Evolutionary conservation across 35 echinoderm and acorn worm genomes (phyloP).

Genomic region (Apostichopus parvimensis): DNA sequence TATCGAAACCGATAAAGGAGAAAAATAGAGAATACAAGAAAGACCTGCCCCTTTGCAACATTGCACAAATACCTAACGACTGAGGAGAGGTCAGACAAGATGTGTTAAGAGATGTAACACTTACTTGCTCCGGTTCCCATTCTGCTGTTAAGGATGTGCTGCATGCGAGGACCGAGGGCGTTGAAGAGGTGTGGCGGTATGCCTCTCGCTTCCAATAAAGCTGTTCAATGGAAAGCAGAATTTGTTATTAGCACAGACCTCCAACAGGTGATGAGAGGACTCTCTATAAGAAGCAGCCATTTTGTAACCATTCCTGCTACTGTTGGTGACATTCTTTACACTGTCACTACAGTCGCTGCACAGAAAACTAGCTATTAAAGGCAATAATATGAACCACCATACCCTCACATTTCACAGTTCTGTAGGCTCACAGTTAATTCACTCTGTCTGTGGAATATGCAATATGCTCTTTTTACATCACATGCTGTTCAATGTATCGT

Average conservation of each 20-base stretch:
- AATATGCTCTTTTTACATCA: background rate
- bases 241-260: background rate
- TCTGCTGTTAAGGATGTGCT: conserved; percentile 95
- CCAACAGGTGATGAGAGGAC: background rate
- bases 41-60: too few relatives aligned
- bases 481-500: background rate
- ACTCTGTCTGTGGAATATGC: background rate
- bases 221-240: conserved; percentile 40
- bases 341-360: background rate
- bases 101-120: conserved; percentile 1
- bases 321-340: background rate
- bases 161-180: conserved; percentile 97
- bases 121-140: conserved; percentile 98
- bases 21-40: too few relatives aligned
- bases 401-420: conserved; percentile 10
- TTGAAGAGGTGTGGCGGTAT: conserved; percentile 96
- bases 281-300: background rate
- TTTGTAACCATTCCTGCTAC: conserved; percentile 9
- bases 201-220: conserved; percentile 92
- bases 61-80: background rate
- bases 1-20: too few relatives aligned
- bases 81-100: too few relatives aligned
- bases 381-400: background rate
- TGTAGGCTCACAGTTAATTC: background rate
- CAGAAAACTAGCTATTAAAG: background rate